Evolutionary conservation across 2,797 vertebrate genomes (phyloP).

Genomic region (Sebastes diaconus): DNA sequence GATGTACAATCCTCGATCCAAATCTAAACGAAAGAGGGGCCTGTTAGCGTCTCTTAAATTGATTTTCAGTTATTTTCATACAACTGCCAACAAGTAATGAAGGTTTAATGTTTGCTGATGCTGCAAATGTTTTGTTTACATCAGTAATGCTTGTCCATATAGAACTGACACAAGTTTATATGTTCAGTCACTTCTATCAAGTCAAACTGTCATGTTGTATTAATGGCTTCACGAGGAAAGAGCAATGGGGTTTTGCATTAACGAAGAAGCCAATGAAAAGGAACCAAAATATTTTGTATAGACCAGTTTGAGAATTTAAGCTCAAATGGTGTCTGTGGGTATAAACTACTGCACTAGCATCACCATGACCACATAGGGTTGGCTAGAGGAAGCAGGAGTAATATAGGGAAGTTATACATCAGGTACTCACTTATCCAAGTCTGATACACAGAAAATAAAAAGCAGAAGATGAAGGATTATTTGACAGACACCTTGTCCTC

Average conservation of each 20-base stretch:
- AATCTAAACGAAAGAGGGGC: no score
- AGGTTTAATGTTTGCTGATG: not conserved
- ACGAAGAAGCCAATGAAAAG: not conserved
- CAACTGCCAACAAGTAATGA: not conserved
- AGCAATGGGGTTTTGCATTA: not conserved
- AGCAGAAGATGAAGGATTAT: not conserved
- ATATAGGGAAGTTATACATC: not conserved
- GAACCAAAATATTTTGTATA: not conserved
- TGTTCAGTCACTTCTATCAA: not conserved
- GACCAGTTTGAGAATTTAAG: not conserved
- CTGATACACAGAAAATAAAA: not conserved
- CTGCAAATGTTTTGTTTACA: not conserved
- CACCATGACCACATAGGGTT: not conserved
- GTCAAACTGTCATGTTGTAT: not conserved
- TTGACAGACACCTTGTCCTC: not conserved
- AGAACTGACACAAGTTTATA: not conserved
- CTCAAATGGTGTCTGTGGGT: not conserved
- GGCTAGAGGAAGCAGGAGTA: not conserved
- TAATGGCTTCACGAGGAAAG: not conserved
- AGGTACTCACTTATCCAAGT: not conserved
- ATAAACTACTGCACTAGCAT: not conserved
- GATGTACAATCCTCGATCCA: no score
- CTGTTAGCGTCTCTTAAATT: not conserved
- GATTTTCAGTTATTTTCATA: not conserved
- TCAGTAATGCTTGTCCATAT: not conserved